Percentiles rank a stretch among this genome's conserved stretches.
Evolutionary conservation across 1,140 invertebrate species (phyloP).

Genomic region (Drosophila nigromelanica): DNA sequence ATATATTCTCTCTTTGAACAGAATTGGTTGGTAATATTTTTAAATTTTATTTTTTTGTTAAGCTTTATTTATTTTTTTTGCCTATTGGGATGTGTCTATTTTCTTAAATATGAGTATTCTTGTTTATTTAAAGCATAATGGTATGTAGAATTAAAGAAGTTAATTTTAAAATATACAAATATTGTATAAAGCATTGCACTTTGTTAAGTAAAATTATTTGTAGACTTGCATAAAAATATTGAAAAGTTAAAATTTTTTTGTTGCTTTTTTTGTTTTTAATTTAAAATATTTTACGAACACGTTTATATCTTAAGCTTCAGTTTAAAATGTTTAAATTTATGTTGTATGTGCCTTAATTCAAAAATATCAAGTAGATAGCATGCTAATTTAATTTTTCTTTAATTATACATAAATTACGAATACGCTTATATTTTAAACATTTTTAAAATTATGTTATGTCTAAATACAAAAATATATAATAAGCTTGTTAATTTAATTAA

Average conservation of each 20-base stretch:
- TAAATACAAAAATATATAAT: too few species aligned
- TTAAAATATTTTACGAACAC: background rate
- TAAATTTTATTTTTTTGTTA: background rate
- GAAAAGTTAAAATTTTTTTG: background rate
- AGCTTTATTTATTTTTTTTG: conserved; percentile 38
- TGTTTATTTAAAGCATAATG: conserved; percentile 35
- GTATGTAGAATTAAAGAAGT: conserved; percentile 9
- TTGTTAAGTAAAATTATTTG: conserved; percentile 30
- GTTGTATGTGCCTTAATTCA: background rate
- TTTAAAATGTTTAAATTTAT: background rate
- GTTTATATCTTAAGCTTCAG: background rate
- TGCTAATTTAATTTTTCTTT: conserved; percentile 17
- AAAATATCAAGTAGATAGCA: background rate
- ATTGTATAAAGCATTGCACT: conserved; percentile 77
- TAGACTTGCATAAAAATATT: conserved; percentile 1
- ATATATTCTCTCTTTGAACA: conserved; percentile 33
- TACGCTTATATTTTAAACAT: too few species aligned
- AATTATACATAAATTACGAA: too few species aligned
- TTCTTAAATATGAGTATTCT: conserved; percentile 71
- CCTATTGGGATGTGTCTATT: conserved; percentile 29
- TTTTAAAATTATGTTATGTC: too few species aligned
- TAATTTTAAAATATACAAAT: conserved; percentile 55
- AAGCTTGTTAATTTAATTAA: conserved; percentile 28
- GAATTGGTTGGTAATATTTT: conserved; percentile 24
- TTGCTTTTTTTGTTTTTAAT: background rate